These are phyloP conservation scores for Baryphthengus martii DNA, from an alignment of 2,113 vertebrate genomes.

Conservation along the genomic window DNA sequence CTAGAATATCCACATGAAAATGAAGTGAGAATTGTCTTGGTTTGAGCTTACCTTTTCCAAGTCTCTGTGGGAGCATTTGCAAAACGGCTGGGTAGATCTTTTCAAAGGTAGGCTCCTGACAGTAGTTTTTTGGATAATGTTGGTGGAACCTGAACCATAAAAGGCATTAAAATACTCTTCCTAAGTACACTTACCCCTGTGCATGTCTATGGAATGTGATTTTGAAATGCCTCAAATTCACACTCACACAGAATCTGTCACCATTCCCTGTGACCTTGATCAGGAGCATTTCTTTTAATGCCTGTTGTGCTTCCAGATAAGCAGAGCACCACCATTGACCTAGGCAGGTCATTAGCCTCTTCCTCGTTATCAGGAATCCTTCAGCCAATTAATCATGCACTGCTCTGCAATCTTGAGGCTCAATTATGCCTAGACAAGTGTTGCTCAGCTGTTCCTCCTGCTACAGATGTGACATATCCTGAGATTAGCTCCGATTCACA, in stretches of 20 bases:
- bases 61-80: not conserved
- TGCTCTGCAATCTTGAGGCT: conserved; percentile 54
- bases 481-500: conserved; percentile 51
- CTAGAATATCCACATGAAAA: not conserved
- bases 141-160: conserved; percentile 1
- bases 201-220: conserved; percentile 32
- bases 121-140: not conserved
- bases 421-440: conserved; percentile 58
- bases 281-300: conserved; percentile 53
- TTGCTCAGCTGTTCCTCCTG: conserved; percentile 62
- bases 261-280: conserved; percentile 58
- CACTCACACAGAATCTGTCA: conserved; percentile 36
- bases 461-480: conserved; percentile 62
- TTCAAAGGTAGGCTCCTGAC: not conserved
- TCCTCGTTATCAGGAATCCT: conserved; percentile 54
- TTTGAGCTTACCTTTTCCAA: not conserved
- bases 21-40: not conserved
- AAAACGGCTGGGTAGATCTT: not conserved
- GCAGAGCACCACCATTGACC: conserved; percentile 37
- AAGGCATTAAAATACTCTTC: conserved; percentile 17
- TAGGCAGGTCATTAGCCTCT: conserved; percentile 14
- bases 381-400: conserved; percentile 58
- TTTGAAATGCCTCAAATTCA: conserved; percentile 58
- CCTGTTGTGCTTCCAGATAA: conserved; percentile 33
- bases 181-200: not conserved